Base-by-base conservation (phyloP, 2,113 vertebrate genomes). In the Casuarius casuarius region DNA sequence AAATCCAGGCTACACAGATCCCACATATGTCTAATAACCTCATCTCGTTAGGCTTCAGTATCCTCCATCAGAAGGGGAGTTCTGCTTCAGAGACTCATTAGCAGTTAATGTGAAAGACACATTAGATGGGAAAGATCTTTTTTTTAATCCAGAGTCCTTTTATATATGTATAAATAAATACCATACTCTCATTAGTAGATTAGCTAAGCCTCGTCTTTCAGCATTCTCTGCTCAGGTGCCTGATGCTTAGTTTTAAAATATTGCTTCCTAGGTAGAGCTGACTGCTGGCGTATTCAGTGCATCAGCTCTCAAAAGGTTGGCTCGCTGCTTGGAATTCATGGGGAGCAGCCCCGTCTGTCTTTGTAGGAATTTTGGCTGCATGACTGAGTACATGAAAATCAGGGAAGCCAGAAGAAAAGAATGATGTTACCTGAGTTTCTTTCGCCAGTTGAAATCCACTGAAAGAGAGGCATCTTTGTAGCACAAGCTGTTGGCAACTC, bases 361-460 rank as follows among this genome's bases (percentile, higher is more conserved):
- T 97, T 91, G 90, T 89, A 94, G 91, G 91, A 96, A 93, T 97
- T 95, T 70, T 96, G 92, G 95, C 92, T 95, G 96, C 84, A 79
- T 0, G n/a, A 78, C 92, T 90, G 89, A 95, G 91, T 92, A 95
- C 95, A 93, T 65, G 91, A 96, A 93, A 92, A 96, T 92, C 88
- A 91, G 92, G 85, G 81, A 92, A 97, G 63, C 89, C 74, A 94
- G 85, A 95, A 97, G 87, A 96, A 95, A 97, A 96, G 96, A 96
- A 94, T 92, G 84, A 95, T 91, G 92, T 87, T 97, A 95, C 93
- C 95, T 89, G 91, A 89, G 77, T 93, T 95, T 96, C 91, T 97
- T 94, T 92, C 56, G 21, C 95, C 74, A 93, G 94, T 94, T 96
- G 95, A 93, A 97, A 97, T 97, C 95, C 83, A 95, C 58, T 87